phyloP scores from a whole-genome alignment of 1,140 invertebrate genomes.

The Bombyx mori region DNA sequence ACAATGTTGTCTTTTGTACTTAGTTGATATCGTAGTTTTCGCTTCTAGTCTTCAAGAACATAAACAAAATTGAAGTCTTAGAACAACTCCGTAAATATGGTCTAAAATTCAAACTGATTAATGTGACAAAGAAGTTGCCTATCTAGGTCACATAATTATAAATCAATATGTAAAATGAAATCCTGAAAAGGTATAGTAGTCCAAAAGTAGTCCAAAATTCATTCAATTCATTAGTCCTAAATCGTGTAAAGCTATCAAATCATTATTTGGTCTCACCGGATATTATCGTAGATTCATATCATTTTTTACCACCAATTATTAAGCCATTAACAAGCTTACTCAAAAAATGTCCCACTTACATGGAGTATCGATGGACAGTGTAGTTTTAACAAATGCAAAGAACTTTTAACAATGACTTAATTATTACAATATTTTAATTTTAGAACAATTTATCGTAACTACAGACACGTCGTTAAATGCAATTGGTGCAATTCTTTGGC shows the following conservation, averaged over 20 bases:
- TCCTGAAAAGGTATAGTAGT: background rate
- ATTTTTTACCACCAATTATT: no score
- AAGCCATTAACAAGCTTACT: no score
- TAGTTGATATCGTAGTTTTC: background rate
- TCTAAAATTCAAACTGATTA: background rate
- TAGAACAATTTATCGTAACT: no score
- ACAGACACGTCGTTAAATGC: no score
- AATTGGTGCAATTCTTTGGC: no score
- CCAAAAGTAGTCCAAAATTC: background rate
- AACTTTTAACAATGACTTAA: no score
- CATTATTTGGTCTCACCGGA: background rate
- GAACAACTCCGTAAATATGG: background rate
- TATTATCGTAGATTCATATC: no score
- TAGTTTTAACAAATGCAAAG: no score
- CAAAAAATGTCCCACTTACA: no score
- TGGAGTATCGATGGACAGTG: no score
- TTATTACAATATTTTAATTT: no score
- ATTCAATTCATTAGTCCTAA: background rate
- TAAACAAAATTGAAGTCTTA: background rate
- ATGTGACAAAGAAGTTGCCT: background rate
- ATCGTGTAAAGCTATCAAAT: background rate
- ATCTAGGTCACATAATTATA: constrained; percentile 1
- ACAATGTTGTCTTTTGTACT: background rate
- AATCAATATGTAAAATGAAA: background rate
- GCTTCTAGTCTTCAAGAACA: background rate